Base-by-base conservation (phyloP, 1,140 invertebrate genomes). In the Linepithema humile region DNA sequence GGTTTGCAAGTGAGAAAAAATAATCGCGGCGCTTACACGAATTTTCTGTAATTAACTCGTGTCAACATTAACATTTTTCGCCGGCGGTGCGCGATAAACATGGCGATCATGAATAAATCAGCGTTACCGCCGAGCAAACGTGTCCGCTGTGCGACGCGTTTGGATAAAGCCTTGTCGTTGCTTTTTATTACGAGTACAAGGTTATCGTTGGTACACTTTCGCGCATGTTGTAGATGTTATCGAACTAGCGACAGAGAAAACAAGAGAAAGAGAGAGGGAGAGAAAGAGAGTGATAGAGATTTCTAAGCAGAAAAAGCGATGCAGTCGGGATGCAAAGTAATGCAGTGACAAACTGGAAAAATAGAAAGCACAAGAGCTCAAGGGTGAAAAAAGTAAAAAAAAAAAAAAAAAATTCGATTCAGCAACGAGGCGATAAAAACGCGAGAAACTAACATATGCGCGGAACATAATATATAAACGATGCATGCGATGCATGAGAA, bases 41-140 rank as follows among this genome's bases (percentile, higher is more conserved):
- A 70, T 80, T 70, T 80, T 80, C 50, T 29, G 48, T 35, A 55
- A 69, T 80, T 80, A 70, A 80, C 45, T 35, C 48, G 23, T 55
- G 75, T 80, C 75, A 80, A 80, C 64, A 69, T 55, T 69, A 80
- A 80, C 64, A 69, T 80, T 80, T 80, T 69, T 80, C 48, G 75
- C 48, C 50, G 35, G 64, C 48, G 45, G 23, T 5, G 75, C 53
- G 60, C 75, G 75, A 80, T 80, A 80, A 80, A 80, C 64, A 26
- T n/a, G 64, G 15, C 64, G 48, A 80, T 80, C 64, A 80, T 80
- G 75, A 80, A 80, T 80, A 80, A 80, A 70, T 80, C 38, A 69
- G 48, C 64, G 62, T 55, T 55, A 55, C 48, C 75, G 35, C 64
- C 26, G 12, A 57, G 62, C 35, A 67, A 78, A 69, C 75, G 75